These are phyloP conservation scores for Callosobruchus maculatus DNA, from an alignment of 2,888 invertebrate genomes.

Conservation along the genomic window DNA sequence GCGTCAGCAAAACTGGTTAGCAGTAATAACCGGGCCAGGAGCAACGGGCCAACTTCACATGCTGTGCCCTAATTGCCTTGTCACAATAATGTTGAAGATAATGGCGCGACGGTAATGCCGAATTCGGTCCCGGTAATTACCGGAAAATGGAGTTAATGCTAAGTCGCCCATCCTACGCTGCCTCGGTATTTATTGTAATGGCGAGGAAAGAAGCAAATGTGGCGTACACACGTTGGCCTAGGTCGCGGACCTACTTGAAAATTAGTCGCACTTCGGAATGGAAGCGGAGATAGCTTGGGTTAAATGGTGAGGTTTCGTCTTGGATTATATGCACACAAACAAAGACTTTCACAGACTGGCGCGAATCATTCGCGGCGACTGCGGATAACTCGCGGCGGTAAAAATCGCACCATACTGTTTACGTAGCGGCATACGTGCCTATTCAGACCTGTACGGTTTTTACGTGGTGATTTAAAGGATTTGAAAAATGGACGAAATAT, in stretches of 20 bases:
- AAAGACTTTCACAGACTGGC: too few species aligned
- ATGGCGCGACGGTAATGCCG: neutral
- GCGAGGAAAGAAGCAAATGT: neutral
- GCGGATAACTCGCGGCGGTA: too few species aligned
- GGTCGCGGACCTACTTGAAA: neutral
- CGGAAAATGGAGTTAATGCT: neutral
- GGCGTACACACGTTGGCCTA: neutral
- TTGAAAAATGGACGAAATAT: too few species aligned
- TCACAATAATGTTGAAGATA: neutral
- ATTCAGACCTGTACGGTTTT: too few species aligned
- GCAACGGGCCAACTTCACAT: neutral
- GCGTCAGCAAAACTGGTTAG: neutral
- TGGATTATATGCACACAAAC: too few species aligned
- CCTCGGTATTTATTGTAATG: neutral
- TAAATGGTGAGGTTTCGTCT: too few species aligned
- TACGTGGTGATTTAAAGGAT: too few species aligned
- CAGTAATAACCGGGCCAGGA: neutral
- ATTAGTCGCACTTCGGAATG: too few species aligned
- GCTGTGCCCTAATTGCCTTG: neutral
- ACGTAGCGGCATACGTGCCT: too few species aligned
- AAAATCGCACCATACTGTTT: too few species aligned
- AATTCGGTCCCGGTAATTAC: neutral
- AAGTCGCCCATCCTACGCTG: neutral
- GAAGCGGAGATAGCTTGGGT: too few species aligned
- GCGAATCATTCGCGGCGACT: too few species aligned